Evolutionary conservation across 2,797 vertebrate species (phyloP).

Genomic region (Myotis planiceps): DNA sequence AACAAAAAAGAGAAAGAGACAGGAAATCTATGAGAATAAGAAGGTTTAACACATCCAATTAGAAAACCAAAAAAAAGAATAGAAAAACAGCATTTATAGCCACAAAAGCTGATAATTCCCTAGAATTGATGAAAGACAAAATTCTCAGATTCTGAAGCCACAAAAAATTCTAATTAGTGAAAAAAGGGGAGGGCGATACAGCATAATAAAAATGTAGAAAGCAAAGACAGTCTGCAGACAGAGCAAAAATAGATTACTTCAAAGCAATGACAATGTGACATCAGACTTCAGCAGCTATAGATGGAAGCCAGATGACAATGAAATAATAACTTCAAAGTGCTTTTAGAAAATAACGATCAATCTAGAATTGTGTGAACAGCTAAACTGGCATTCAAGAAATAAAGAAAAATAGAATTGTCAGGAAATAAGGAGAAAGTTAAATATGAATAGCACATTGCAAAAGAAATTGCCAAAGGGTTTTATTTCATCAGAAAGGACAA

Average conservation of each 20-base stretch:
- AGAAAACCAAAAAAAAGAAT: neutral
- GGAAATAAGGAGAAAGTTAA: neutral
- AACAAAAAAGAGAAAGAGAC: no score
- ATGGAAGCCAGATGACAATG: conserved; percentile 41
- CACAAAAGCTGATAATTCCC: neutral
- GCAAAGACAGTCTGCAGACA: neutral
- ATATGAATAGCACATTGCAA: neutral
- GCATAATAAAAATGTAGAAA: neutral
- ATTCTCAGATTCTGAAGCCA: neutral
- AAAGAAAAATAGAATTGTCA: neutral
- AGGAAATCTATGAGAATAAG: neutral
- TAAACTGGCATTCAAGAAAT: neutral
- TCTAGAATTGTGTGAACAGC: neutral
- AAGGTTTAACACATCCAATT: neutral
- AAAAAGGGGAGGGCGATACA: neutral
- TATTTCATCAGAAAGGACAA: neutral
- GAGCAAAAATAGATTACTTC: neutral
- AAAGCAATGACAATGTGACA: neutral
- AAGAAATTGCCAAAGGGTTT: neutral
- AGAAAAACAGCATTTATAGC: neutral
- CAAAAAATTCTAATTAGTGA: neutral
- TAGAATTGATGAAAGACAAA: neutral
- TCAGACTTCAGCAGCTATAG: neutral
- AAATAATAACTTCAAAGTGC: neutral
- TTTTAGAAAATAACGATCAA: neutral